phyloP scores from a whole-genome alignment of 1,140 invertebrate genomes.

The Drosophila guanche region DNA sequence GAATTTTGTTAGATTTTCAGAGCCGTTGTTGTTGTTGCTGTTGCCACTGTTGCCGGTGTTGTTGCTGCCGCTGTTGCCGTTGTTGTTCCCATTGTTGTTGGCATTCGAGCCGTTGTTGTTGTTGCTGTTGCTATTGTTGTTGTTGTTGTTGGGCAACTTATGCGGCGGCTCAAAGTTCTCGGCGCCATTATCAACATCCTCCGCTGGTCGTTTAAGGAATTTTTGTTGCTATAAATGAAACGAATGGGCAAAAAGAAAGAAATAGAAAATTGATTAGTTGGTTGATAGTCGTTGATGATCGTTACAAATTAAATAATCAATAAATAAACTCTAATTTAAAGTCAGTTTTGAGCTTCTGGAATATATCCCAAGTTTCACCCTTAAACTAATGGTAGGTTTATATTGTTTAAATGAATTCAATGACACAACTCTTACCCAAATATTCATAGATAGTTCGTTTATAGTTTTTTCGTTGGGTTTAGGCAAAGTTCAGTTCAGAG shows the following conservation, averaged over 20 bases:
- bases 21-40: slow-evolving; percentile 64
- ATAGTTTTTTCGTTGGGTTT: slow-evolving; percentile 37
- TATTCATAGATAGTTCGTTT: slow-evolving; percentile 81
- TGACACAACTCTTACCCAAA: slow-evolving; percentile 70
- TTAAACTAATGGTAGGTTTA: too few species aligned
- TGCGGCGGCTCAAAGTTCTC: slow-evolving; percentile 89
- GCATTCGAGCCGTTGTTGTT: slow-evolving; percentile 83
- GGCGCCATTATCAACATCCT: slow-evolving; percentile 88
- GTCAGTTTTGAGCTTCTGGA: too few species aligned
- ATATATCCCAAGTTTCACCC: too few species aligned
- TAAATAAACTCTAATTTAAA: too few species aligned
- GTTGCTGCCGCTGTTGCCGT: slow-evolving; percentile 84
- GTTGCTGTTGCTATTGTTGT: slow-evolving; percentile 78
- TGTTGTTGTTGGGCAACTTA: slow-evolving; percentile 89
- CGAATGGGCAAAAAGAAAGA: not conserved
- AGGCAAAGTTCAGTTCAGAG: slow-evolving; percentile 48
- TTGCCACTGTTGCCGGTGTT: slow-evolving; percentile 63
- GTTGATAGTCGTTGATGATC: not conserved
- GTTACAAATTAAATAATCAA: too few species aligned
- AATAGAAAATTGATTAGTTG: slow-evolving; percentile 1
- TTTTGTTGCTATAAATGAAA: slow-evolving; percentile 90
- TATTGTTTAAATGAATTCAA: not conserved
- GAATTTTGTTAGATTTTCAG: slow-evolving; percentile 90
- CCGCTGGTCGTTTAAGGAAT: slow-evolving; percentile 89
- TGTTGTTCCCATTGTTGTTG: slow-evolving; percentile 78